These are phyloP conservation scores for Oryzias melastigma DNA, from an alignment of 2,113 vertebrate genomes.

Conservation along the genomic window DNA sequence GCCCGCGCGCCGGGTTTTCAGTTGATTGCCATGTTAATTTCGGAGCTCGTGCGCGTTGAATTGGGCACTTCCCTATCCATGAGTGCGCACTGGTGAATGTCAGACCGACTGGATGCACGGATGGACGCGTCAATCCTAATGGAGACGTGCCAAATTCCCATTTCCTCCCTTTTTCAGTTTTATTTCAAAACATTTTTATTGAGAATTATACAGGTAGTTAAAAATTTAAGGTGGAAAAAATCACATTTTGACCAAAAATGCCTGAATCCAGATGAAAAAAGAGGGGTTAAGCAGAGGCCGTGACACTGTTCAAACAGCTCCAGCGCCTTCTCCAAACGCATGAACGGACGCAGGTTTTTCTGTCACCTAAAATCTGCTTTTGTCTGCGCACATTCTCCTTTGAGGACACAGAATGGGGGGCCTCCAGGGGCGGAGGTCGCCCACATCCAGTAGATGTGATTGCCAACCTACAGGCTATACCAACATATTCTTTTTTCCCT, in stretches of 20 bases:
- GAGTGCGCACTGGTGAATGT: conserved; percentile 48
- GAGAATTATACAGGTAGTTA: no score
- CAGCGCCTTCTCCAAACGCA: conserved; percentile 41
- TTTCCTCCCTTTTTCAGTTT: no score
- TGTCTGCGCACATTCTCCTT: conserved; percentile 62
- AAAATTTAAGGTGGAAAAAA: no score
- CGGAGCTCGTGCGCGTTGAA: conserved; percentile 48
- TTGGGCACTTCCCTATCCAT: conserved; percentile 50
- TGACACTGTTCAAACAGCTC: conserved; percentile 40
- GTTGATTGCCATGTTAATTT: conserved; percentile 40
- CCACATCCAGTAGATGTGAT: conserved; percentile 65
- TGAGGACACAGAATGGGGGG: conserved; percentile 65
- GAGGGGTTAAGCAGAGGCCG: conserved; percentile 32
- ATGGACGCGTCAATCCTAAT: conserved; percentile 47
- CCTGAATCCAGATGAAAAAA: conserved; percentile 26
- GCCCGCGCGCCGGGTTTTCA: no score
- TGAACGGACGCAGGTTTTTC: conserved; percentile 50
- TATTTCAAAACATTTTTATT: no score
- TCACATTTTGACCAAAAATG: neutral
- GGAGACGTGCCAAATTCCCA: conserved; percentile 19
- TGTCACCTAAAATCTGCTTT: conserved; percentile 51
- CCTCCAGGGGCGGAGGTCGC: conserved; percentile 65
- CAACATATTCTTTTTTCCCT: conserved; percentile 8
- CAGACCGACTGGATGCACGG: conserved; percentile 44
- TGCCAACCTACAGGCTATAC: conserved; percentile 53